Evolutionary conservation across 2,113 vertebrate genomes (phyloP).

Genomic region (Notothenia rossii): DNA sequence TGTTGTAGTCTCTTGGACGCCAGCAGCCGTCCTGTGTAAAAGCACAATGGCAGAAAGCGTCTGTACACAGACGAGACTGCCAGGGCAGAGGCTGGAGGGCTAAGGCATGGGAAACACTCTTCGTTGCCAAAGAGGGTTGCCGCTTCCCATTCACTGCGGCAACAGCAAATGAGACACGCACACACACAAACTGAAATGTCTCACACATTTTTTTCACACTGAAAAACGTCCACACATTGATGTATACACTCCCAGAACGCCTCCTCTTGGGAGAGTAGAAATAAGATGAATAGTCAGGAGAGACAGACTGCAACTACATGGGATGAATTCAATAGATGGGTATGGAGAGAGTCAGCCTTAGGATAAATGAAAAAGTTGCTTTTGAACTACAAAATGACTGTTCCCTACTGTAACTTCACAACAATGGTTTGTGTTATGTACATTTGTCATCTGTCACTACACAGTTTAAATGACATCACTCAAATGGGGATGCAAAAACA

Average conservation of each 20-base stretch:
- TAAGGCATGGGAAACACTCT: slow-evolving; percentile 94
- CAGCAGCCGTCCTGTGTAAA: slow-evolving; percentile 92
- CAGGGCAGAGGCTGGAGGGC: slow-evolving; percentile 87
- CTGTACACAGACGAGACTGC: slow-evolving; percentile 91
- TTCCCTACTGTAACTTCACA: slow-evolving; percentile 64
- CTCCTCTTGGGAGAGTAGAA: slow-evolving; percentile 49
- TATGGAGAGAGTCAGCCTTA: slow-evolving; percentile 71
- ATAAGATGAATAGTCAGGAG: slow-evolving; percentile 52
- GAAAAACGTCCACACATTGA: slow-evolving; percentile 57
- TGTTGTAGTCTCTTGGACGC: slow-evolving; percentile 89
- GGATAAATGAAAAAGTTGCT: slow-evolving; percentile 59
- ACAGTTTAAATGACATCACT: slow-evolving; percentile 75
- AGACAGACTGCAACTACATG: slow-evolving; percentile 65
- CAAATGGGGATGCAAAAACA: slow-evolving; percentile 80
- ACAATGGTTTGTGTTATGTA: slow-evolving; percentile 82
- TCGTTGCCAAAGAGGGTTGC: slow-evolving; percentile 92
- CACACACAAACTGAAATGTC: slow-evolving; percentile 68
- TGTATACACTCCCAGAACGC: slow-evolving; percentile 56
- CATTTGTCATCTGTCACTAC: slow-evolving; percentile 82
- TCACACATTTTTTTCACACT: slow-evolving; percentile 63
- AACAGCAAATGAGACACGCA: slow-evolving; percentile 79
- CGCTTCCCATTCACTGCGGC: slow-evolving; percentile 90
- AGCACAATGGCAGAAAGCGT: slow-evolving; percentile 92
- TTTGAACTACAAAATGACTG: slow-evolving; percentile 68
- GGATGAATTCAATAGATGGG: slow-evolving; percentile 64